Evolutionary conservation across 2,888 invertebrate genomes (phyloP), one percentile per base, ranked within the genome.

Genomic region (Eilema sororculum): DNA sequence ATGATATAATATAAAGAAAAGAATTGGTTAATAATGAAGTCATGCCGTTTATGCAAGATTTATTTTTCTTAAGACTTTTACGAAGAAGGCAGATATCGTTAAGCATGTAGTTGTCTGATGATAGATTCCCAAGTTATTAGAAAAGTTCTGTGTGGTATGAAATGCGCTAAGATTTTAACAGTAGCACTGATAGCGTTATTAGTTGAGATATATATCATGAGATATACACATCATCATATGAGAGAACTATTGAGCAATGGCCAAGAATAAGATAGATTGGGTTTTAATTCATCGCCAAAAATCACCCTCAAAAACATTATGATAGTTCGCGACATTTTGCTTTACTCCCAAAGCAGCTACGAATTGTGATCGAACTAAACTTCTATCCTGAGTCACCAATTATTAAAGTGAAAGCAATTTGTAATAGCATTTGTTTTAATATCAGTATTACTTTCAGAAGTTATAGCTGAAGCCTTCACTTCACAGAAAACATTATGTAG

Each of bases 1-100:
- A 69, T 83, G 80, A 86, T 83, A 86, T 81, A 84, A 86, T 46
- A 66, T 67, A 69, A 71, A 67, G 65, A 65, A 72, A 68, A 76
- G 69, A n/a, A 33, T 57, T 46, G n/a, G n/a, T 30, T 65, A 22
- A 56, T 22, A 37, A 59, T 65, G 46, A 69, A 22, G 20, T 37
- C 66, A 66, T 66, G 24, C 22, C 6, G 13, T 52, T 56, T 65
- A 25, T 22, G 30, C 37, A 61, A 61, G 13, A 22, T 24, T 24
- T 24, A 41, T 20, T 62, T 37, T 10, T 52, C 52, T 52, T n/a
- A n/a, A n/a, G 2, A 52, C 52, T 46, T 5, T 9, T 20, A 20
- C 46, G 46, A 46, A 20, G 16, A 46, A 20, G 46, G 16, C 20
- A 46, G 41, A 41, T 46, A 25, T 13, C 6, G 61, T 33, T 33